A percentile compares a stretch with the other conserved stretches of the same genome.
phyloP scores from a whole-genome alignment of 2,113 vertebrate species.

The Nyctereutes procyonoides region DNA sequence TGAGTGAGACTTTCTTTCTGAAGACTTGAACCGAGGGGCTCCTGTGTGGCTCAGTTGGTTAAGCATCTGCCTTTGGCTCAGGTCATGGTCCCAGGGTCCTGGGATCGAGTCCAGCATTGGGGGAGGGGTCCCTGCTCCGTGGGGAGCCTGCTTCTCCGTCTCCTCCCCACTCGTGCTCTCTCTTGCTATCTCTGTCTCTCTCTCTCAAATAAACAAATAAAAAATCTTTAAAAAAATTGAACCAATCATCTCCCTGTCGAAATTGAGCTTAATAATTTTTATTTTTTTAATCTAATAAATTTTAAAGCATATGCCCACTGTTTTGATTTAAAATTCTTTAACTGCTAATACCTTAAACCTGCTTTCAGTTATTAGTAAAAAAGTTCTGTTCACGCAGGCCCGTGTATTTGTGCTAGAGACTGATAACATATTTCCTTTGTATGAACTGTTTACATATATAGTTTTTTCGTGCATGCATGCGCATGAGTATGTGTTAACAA shows the following conservation, averaged over 20 bases:
- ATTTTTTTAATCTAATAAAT: background rate
- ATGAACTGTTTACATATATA: background rate
- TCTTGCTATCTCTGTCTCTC: too few relatives aligned
- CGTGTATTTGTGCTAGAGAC: background rate
- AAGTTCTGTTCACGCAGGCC: background rate
- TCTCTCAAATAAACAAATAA: too few relatives aligned
- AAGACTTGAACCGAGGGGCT: background rate
- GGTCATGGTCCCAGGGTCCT: too few relatives aligned
- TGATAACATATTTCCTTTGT: background rate
- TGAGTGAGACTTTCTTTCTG: background rate
- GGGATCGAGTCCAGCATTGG: too few relatives aligned
- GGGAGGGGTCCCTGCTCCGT: too few relatives aligned
- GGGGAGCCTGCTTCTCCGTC: too few relatives aligned
- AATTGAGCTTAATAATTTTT: background rate
- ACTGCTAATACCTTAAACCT: background rate
- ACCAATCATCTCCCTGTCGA: background rate
- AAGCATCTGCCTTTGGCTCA: too few relatives aligned
- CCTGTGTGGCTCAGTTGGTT: too few relatives aligned
- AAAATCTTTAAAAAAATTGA: background rate
- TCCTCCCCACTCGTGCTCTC: too few relatives aligned
- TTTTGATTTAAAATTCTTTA: constrained; percentile 10
- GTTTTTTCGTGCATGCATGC: background rate
- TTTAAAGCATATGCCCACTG: background rate
- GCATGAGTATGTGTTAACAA: background rate
- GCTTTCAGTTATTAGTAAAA: background rate